Conservation (phyloP, 2,113 vertebrate genomes). For the Barbus barbus region DNA sequence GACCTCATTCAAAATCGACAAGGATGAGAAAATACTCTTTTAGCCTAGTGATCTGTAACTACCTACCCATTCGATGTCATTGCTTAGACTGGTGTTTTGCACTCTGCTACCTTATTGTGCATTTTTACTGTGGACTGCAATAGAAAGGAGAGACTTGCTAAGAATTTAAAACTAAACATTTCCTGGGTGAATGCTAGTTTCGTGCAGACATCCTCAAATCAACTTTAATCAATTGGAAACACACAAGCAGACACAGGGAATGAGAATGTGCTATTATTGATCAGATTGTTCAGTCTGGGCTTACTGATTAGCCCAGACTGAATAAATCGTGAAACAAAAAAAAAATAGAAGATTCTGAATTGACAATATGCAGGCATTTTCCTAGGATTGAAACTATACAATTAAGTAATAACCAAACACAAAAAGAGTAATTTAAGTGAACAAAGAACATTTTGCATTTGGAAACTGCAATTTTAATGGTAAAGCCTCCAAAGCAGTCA, state of each 20-base stretch:
- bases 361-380: not conserved
- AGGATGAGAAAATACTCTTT: not conserved
- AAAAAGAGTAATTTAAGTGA: not conserved
- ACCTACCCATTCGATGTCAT: not conserved
- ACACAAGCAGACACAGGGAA: not conserved
- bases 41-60: not conserved
- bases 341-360: too few species aligned
- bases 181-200: not conserved
- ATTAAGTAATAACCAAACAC: not conserved
- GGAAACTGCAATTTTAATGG: not conserved
- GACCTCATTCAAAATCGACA: constrained; percentile 1
- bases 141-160: not conserved
- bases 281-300: too few species aligned
- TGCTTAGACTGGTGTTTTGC: not conserved
- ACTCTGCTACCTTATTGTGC: not conserved
- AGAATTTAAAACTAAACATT: constrained; percentile 24
- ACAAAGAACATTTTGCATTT: too few species aligned
- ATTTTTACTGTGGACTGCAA: not conserved
- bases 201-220: constrained; percentile 30
- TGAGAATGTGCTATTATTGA: constrained; percentile 14
- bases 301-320: too few species aligned
- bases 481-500: constrained; percentile 19
- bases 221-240: constrained; percentile 25
- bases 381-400: not conserved
- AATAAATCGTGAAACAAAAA: too few species aligned